Percentiles rank a stretch among this genome's conserved stretches.
phyloP scores from a whole-genome alignment of 2,888 invertebrate species.

The Hemithea aestivaria region DNA sequence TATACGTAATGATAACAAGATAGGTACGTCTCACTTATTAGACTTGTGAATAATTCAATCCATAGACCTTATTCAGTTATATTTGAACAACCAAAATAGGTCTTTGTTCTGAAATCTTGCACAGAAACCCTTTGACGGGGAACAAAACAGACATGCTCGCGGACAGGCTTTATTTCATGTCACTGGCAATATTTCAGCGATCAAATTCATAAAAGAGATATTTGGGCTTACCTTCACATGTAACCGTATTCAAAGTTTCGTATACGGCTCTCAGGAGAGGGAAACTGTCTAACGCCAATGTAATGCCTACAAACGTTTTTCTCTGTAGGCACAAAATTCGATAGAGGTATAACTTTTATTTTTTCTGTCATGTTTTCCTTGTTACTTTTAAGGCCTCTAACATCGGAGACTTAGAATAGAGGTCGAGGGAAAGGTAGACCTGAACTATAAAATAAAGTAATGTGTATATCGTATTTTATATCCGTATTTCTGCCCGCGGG shows the following conservation, averaged over 20 bases:
- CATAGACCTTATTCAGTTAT: no score
- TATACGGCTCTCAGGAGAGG: slow-evolving; percentile 22
- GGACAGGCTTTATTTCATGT: slow-evolving; percentile 18
- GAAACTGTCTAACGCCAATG: slow-evolving; percentile 27
- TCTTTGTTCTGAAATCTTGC: no score
- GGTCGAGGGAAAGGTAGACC: slow-evolving; percentile 2
- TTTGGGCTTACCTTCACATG: slow-evolving; percentile 18
- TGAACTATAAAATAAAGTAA: slow-evolving; percentile 1
- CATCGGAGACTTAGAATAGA: neutral
- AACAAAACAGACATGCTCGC: slow-evolving; percentile 8
- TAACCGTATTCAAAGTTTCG: slow-evolving; percentile 27
- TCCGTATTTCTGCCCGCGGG: neutral
- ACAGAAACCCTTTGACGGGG: slow-evolving; percentile 1
- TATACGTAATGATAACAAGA: no score
- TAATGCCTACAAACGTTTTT: slow-evolving; percentile 25
- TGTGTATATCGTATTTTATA: slow-evolving; percentile 1
- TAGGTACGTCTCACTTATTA: no score
- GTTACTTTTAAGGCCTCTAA: slow-evolving; percentile 11
- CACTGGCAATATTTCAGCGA: slow-evolving; percentile 15
- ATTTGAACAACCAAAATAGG: no score
- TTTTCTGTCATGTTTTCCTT: slow-evolving; percentile 22
- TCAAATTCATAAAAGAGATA: slow-evolving; percentile 23
- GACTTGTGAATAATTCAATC: no score
- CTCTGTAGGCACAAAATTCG: slow-evolving; percentile 23
- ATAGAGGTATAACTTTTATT: slow-evolving; percentile 23